These are phyloP conservation scores for Mellivora capensis DNA, from an alignment of 2,113 vertebrate species.

Conservation along the genomic window DNA sequence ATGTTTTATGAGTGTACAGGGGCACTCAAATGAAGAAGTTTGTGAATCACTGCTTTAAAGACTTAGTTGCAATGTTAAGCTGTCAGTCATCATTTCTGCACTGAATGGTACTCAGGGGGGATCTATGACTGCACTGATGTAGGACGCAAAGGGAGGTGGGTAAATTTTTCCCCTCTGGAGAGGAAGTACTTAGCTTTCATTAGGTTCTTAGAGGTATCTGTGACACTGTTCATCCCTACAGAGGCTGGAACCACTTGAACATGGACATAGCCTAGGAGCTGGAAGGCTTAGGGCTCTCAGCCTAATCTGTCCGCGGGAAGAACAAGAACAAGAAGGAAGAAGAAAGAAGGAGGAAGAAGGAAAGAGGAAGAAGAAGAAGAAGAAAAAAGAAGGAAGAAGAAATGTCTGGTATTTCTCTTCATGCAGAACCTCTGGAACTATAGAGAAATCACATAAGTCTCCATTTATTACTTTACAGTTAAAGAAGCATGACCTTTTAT, in stretches of 20 bases:
- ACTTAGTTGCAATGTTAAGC: neutral
- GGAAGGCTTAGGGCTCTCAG: neutral
- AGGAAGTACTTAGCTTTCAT: neutral
- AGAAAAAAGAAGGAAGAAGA: neutral
- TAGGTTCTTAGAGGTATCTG: neutral
- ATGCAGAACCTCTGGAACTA: neutral
- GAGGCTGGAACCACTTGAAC: neutral
- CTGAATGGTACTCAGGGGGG: neutral
- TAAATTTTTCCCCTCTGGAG: neutral
- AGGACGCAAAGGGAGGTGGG: neutral
- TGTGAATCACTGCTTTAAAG: neutral
- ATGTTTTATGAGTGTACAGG: neutral
- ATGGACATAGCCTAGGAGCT: neutral
- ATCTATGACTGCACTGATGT: accelerated
- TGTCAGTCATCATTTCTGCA: neutral
- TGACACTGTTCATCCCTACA: too few relatives aligned
- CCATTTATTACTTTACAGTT: neutral
- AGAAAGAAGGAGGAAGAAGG: neutral
- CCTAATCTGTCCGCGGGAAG: too few relatives aligned
- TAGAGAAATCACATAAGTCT: neutral
- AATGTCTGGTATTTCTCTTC: neutral
- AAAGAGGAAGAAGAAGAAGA: neutral
- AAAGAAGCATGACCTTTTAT: neutral
- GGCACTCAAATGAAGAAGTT: neutral
- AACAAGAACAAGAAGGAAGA: neutral